Evolutionary conservation across 53 echinoderm and acorn worm species (phyloP).

Genomic region (Arbacia lixula): DNA sequence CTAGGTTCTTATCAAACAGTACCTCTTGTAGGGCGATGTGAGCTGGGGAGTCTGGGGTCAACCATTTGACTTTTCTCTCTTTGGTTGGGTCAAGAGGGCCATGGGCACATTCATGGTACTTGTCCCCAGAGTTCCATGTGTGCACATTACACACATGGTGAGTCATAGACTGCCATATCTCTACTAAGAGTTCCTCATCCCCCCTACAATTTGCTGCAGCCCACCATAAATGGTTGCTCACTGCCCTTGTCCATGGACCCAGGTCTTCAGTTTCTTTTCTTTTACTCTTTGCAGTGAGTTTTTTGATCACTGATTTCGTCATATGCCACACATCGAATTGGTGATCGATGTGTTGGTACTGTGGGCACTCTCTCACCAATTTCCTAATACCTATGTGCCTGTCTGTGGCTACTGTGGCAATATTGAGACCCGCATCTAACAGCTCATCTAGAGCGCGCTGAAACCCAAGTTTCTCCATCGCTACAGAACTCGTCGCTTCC

Average conservation of each 20-base stretch:
- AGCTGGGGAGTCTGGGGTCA: constrained; percentile 54
- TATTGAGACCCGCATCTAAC: background rate
- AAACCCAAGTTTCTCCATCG: constrained; percentile 65
- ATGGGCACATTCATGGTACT: constrained; percentile 51
- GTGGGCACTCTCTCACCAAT: constrained; percentile 2
- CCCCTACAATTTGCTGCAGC: constrained; percentile 42
- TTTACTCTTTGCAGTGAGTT: constrained; percentile 20
- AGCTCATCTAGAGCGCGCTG: constrained; percentile 12
- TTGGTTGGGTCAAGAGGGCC: constrained; percentile 24
- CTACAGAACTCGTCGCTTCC: constrained; percentile 55
- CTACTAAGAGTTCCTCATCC: constrained; percentile 8
- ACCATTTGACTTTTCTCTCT: constrained; percentile 45
- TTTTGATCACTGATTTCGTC: constrained; percentile 41
- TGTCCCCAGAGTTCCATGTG: constrained; percentile 46
- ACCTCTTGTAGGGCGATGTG: constrained; percentile 63
- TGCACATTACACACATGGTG: constrained; percentile 51
- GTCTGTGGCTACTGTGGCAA: constrained; percentile 14
- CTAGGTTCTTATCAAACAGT: constrained; percentile 50
- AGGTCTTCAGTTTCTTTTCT: constrained; percentile 33
- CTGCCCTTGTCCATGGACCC: constrained; percentile 23
- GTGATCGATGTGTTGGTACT: constrained; percentile 24
- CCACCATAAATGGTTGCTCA: constrained; percentile 60
- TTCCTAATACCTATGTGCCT: constrained; percentile 12
- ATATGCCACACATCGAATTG: constrained; percentile 63
- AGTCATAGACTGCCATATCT: constrained; percentile 55